Conservation (phyloP, 2,888 invertebrate species). For the Mesodorylaimus sp. region DNA sequence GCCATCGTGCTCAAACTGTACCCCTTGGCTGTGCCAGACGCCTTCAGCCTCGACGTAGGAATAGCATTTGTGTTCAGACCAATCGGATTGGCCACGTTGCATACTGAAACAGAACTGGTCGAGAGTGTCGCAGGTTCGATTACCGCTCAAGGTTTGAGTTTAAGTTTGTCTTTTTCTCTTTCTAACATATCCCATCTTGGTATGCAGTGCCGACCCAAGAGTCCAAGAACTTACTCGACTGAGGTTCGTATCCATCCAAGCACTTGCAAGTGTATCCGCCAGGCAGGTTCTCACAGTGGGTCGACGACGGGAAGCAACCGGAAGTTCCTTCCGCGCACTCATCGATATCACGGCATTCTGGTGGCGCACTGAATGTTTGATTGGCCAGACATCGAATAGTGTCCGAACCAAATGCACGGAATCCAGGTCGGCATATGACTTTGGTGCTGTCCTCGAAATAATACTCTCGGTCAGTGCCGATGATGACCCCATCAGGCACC, state of each 20-base stretch:
- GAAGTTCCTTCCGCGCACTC: slow-evolving; percentile 23
- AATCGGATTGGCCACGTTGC: slow-evolving; percentile 12
- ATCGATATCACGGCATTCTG: slow-evolving; percentile 18
- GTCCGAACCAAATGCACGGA: slow-evolving; percentile 18
- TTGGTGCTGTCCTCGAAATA: slow-evolving; percentile 23
- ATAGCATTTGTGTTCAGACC: slow-evolving; percentile 9
- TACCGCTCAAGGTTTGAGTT: not conserved
- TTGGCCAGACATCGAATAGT: slow-evolving; percentile 24
- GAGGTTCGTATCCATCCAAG: slow-evolving; percentile 22
- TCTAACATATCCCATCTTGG: no score
- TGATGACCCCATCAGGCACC: slow-evolving; percentile 20
- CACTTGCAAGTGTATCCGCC: slow-evolving; percentile 28
- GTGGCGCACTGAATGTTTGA: slow-evolving; percentile 19
- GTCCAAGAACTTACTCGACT: slow-evolving; percentile 18
- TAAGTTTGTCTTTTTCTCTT: slow-evolving; percentile 2
- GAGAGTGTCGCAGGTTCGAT: not conserved
- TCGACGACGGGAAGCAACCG: slow-evolving; percentile 19
- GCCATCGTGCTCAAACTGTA: not conserved
- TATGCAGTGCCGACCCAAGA: slow-evolving; percentile 11
- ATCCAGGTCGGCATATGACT: slow-evolving; percentile 24
- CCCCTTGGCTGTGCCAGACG: not conserved
- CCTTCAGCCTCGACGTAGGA: not conserved
- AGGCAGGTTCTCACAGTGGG: slow-evolving; percentile 22
- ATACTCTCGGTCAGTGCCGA: slow-evolving; percentile 13
- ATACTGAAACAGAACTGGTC: slow-evolving; percentile 5